Evolutionary conservation across 2,113 vertebrate genomes (phyloP).

Genomic region (Pedionomus torquatus): DNA sequence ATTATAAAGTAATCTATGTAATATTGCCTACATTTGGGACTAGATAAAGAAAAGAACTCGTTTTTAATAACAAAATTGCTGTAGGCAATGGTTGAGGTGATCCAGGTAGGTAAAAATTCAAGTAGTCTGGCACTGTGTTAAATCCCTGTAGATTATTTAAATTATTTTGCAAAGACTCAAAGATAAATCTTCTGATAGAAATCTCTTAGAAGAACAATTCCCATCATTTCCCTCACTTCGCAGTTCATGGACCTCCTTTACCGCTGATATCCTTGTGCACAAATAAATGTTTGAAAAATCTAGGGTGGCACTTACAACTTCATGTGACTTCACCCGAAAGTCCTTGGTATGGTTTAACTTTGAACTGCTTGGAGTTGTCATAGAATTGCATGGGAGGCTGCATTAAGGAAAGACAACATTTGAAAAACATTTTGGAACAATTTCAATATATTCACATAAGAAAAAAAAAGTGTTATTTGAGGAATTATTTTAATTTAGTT

Average conservation of each 20-base stretch:
- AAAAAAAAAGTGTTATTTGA: not conserved
- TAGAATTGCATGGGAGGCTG: not conserved
- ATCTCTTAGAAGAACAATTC: slow-evolving; percentile 9
- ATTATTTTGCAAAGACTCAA: slow-evolving; percentile 5
- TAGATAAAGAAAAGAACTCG: not conserved
- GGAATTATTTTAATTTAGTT: not conserved
- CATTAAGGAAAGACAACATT: not conserved
- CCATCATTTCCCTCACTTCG: not conserved
- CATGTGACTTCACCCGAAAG: not conserved
- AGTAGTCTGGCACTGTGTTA: slow-evolving; percentile 29
- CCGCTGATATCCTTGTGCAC: not conserved
- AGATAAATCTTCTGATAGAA: slow-evolving; percentile 2
- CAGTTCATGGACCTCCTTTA: not conserved
- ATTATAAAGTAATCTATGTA: slow-evolving; percentile 53
- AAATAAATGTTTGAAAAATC: not conserved
- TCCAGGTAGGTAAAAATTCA: slow-evolving; percentile 33
- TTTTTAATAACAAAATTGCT: slow-evolving; percentile 60
- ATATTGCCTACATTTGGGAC: slow-evolving; percentile 35
- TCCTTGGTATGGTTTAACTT: not conserved
- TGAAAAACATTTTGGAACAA: not conserved
- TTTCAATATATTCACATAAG: not conserved
- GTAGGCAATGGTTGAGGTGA: slow-evolving; percentile 25
- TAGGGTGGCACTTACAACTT: not conserved
- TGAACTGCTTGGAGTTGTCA: not conserved
- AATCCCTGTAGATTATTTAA: slow-evolving; percentile 20